phyloP scores from a whole-genome alignment of 2,797 vertebrate genomes.

The Pitangus sulphuratus region DNA sequence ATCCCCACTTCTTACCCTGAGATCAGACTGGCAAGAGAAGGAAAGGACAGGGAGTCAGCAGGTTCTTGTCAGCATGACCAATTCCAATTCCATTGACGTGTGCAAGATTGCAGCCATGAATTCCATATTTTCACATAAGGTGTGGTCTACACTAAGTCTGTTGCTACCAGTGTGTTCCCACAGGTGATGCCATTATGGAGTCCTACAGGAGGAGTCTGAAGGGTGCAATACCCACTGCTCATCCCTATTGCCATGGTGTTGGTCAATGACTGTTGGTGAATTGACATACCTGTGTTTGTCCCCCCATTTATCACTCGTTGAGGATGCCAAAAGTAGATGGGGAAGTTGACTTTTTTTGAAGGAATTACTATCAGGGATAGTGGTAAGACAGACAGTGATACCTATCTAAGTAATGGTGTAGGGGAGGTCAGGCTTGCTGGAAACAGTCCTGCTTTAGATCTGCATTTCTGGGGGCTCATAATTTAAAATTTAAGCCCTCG shows the following conservation, averaged over 20 bases:
- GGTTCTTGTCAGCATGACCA: background rate
- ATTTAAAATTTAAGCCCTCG: background rate
- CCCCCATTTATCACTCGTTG: background rate
- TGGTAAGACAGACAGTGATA: background rate
- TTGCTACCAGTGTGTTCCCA: background rate
- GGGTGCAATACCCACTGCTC: background rate
- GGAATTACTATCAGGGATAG: background rate
- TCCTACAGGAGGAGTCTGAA: background rate
- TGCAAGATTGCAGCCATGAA: background rate
- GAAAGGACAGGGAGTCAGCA: background rate
- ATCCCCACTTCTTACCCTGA: background rate
- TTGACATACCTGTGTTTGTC: rapidly evolving
- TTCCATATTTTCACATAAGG: background rate
- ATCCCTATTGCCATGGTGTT: background rate
- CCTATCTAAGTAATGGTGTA: background rate
- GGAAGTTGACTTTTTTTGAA: background rate
- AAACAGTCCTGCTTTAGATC: background rate
- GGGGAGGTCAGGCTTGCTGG: background rate
- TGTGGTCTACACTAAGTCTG: background rate
- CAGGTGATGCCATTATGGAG: background rate
- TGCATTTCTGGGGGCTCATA: background rate
- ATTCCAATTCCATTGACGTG: rapidly evolving
- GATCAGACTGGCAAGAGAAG: background rate
- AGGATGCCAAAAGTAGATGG: background rate
- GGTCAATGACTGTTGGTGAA: background rate